Percentiles rank a stretch among this genome's conserved stretches.
phyloP scores from a whole-genome alignment of 2,888 invertebrate species.

The Aporophyla lueneburgensis region DNA sequence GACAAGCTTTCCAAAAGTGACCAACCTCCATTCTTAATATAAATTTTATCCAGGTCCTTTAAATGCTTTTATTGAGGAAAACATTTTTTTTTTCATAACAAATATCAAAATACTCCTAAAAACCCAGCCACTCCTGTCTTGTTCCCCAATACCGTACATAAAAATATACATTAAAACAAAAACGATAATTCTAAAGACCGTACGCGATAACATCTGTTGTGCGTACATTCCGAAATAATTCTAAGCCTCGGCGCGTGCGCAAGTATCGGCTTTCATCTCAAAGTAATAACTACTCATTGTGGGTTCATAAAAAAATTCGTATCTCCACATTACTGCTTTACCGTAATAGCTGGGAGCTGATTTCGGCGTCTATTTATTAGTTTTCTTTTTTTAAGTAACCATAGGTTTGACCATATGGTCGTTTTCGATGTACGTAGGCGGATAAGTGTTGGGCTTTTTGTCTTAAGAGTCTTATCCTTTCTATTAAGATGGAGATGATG shows the following conservation, averaged over 20 bases:
- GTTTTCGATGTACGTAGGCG: conserved; percentile 60
- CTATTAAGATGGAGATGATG: conserved; percentile 38
- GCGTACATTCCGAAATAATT: conserved; percentile 68
- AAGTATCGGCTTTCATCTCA: conserved; percentile 68
- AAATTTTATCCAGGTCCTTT: neutral
- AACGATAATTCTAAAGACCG: conserved; percentile 56
- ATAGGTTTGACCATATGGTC: conserved; percentile 69
- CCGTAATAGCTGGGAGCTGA: conserved; percentile 71
- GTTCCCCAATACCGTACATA: conserved; percentile 40
- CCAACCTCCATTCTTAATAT: too few relatives aligned
- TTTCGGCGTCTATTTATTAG: conserved; percentile 69
- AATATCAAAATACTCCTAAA: neutral
- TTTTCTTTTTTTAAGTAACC: conserved; percentile 64
- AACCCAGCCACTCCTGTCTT: conserved; percentile 12
- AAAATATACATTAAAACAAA: conserved; percentile 48
- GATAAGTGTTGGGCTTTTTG: conserved; percentile 55
- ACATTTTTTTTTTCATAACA: neutral
- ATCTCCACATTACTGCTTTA: conserved; percentile 67
- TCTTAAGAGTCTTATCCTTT: conserved; percentile 47
- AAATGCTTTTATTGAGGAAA: neutral
- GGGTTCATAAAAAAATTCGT: conserved; percentile 68
- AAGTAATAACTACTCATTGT: conserved; percentile 68
- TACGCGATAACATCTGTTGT: conserved; percentile 66
- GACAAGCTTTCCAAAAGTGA: too few relatives aligned
- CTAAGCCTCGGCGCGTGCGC: conserved; percentile 65